These are phyloP conservation scores for Pogonocherus hispidulus DNA, from an alignment of 2,888 invertebrate species.

Conservation along the genomic window DNA sequence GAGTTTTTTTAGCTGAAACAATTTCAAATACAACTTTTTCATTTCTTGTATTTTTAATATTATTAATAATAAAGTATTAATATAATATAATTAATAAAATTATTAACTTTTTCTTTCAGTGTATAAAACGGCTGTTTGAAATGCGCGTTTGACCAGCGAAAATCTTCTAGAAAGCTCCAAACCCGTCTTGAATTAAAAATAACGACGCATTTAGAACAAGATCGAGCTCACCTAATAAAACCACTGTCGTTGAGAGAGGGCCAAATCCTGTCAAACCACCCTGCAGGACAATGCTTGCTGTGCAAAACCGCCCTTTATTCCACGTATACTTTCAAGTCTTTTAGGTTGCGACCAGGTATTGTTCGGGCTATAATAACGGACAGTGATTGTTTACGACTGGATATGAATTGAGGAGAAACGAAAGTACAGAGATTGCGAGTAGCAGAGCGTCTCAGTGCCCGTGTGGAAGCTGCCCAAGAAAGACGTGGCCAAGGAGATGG, in stretches of 20 bases:
- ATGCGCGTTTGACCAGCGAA: too few species aligned
- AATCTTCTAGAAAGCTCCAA: too few species aligned
- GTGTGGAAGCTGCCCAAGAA: constrained; percentile 7
- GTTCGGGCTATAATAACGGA: constrained; percentile 31
- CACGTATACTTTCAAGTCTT: constrained; percentile 41
- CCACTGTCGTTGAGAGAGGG: not conserved
- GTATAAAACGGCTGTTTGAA: too few species aligned
- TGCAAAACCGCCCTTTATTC: constrained; percentile 37
- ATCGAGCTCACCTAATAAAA: too few species aligned
- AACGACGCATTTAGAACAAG: too few species aligned
- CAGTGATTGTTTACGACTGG: constrained; percentile 24
- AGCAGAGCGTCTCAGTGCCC: constrained; percentile 25
- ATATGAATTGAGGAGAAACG: constrained; percentile 5
- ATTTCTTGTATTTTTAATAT: too few species aligned
- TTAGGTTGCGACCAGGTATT: constrained; percentile 27
- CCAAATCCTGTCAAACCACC: constrained; percentile 36
- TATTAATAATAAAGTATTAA: too few species aligned
- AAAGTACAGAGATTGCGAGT: not conserved
- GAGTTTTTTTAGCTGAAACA: too few species aligned
- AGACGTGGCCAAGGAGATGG: not conserved
- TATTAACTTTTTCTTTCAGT: too few species aligned
- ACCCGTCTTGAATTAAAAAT: too few species aligned
- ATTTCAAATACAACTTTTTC: too few species aligned
- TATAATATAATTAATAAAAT: too few species aligned
- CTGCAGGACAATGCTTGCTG: constrained; percentile 27